Evolutionary conservation across 1,140 invertebrate species (phyloP).

Genomic region (Lutraria rhynchaena): DNA sequence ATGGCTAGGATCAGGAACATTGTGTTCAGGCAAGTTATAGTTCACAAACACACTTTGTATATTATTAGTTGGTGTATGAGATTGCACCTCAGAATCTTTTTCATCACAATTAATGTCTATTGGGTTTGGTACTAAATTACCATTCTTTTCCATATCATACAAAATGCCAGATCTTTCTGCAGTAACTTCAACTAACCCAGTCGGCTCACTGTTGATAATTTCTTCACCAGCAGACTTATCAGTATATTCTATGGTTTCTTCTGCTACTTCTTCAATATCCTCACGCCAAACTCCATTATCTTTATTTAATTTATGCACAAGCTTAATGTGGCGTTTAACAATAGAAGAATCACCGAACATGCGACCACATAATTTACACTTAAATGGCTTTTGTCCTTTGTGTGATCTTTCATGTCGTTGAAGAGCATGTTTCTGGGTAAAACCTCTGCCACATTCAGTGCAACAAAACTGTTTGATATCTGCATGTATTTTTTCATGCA

Average conservation of each 20-base stretch:
- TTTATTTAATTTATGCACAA: slow-evolving; percentile 75
- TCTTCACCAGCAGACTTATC: background rate
- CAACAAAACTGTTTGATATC: slow-evolving; percentile 70
- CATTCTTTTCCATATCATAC: no score
- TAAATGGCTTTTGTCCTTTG: slow-evolving; percentile 96
- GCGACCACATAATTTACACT: slow-evolving; percentile 84
- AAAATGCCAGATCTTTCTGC: background rate
- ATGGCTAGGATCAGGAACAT: background rate
- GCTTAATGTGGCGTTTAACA: slow-evolving; percentile 75
- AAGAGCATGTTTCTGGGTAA: slow-evolving; percentile 77
- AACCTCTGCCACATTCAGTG: slow-evolving; percentile 73
- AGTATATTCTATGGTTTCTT: background rate
- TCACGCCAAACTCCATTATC: slow-evolving; percentile 70
- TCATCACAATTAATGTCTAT: no score
- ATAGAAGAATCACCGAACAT: slow-evolving; percentile 83
- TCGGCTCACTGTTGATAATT: background rate
- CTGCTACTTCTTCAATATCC: slow-evolving; percentile 61
- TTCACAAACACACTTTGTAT: slow-evolving; percentile 27
- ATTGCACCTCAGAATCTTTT: no score
- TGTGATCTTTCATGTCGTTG: slow-evolving; percentile 93
- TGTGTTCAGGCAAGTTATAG: slow-evolving; percentile 14
- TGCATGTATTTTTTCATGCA: slow-evolving; percentile 76
- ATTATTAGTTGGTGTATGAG: background rate
- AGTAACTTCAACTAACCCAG: background rate
- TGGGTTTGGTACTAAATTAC: no score